Evolutionary conservation across 2,888 invertebrate genomes (phyloP), one percentile per base, ranked within the genome.

Genomic region (Drosophila helvetica): DNA sequence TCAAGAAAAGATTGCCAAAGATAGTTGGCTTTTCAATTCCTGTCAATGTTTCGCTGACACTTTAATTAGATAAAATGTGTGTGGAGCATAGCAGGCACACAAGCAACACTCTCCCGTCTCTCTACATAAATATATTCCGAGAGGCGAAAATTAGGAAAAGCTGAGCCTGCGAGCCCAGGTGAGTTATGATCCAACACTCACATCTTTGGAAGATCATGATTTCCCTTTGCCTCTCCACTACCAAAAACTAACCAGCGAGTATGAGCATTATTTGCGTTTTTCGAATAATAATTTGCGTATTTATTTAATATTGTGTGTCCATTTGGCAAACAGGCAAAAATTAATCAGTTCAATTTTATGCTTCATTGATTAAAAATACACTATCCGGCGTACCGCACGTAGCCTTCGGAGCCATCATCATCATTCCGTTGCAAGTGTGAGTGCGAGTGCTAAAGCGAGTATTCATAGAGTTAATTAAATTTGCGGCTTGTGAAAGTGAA

Each of bases 381-480:
- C 66, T 57, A 47, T n/a, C 7, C 8, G 27, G 27, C 4, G 4
- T 4, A 5, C 22, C 22, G 22, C 10, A 10, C 30, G 30, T 51
- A 27, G 54, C 52, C 33, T 33, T 52, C 45, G 27, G 19, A 7
- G 8, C 17, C 25, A 7, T 45, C 42, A n/a, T n/a, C n/a, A n/a
- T n/a, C n/a, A n/a, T n/a, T n/a, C n/a, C n/a, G n/a, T n/a, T n/a
- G n/a, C n/a, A n/a, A n/a, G n/a, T n/a, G n/a, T n/a, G 48, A 43
- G 68, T 15, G 6, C 15, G 38, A 38, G 38, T 38, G 38, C 22
- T n/a, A n/a, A n/a, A n/a, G n/a, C 38, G 15, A 38, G 38, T 54
- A 59, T 66, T 58, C 61, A 79, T 75, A 60, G 48, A 86, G 79
- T 84, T 88, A 88, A 86, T 86, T 86, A 80, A 86, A 86, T 74